Evolutionary conservation across 1,140 invertebrate genomes (phyloP), one percentile per base, ranked within the genome.

Genomic region (Lamellibrachia luymesi): DNA sequence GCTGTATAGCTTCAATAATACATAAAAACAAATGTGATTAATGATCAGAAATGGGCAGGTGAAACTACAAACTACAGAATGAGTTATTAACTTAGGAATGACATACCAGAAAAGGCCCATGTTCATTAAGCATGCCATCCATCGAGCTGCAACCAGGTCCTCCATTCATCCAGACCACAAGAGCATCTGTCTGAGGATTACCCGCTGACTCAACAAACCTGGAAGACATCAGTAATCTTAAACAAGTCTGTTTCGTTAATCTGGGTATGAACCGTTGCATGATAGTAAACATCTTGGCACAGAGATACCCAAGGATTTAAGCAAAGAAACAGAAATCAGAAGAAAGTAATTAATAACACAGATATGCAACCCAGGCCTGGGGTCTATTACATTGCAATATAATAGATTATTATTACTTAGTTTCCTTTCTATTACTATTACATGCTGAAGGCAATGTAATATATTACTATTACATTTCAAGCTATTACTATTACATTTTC

Each of bases 151-250:
- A 97, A 0, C 97, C 97, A 92, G 97, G 97, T 51, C 97, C 97
- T 89, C 97, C 97, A 95, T 97, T 97, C 94, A 97, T 94, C 97
- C 97, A 97, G n/a, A 97, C 94, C 38, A 97, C 95, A 4, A 97
- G 50, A 38, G 97, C 97, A 94, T 97, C 97, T 50, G 93, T 95
- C 8, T 93, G 91, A 8, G 97, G 96, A 93, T 96, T 95, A 50
- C 94, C 95, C 93, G 96, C 95, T 50, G 97, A 97, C 94, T 97
- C 96, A 64, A 97, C 96, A 94, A 97, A 97, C 97, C 97, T 97
- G 93, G 52, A 92, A 25, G 90, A 50, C 17, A 38, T 10, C 10
- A 4, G 51, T 50, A 92, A 51, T 4, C 8, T 17, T 92, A 50
- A 50, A 52, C 7, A 51, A 10, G 25, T 91, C 25, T 91, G 25